phyloP scores from a whole-genome alignment of 2,797 vertebrate genomes.

The Notoglanidium macrostoma region DNA sequence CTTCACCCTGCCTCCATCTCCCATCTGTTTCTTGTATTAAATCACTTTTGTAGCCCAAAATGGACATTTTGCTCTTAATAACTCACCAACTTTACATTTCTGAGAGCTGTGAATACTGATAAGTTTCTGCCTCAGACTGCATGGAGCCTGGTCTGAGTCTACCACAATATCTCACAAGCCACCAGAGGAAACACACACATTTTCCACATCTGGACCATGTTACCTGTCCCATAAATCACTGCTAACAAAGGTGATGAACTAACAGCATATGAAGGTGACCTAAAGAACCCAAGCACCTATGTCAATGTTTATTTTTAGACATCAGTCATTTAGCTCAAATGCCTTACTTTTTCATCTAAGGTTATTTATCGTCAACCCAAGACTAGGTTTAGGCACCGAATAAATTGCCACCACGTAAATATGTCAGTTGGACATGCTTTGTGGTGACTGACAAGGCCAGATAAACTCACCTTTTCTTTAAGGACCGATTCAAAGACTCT shows the following conservation, averaged over 20 bases:
- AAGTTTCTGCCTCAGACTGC: constrained; percentile 62
- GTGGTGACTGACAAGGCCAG: background rate
- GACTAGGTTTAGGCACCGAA: background rate
- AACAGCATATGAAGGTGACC: constrained; percentile 52
- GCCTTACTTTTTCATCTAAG: constrained; percentile 10
- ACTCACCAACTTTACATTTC: constrained; percentile 14
- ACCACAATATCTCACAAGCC: constrained; percentile 54
- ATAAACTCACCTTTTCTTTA: constrained; percentile 86
- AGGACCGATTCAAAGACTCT: constrained; percentile 84
- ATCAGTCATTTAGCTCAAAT: constrained; percentile 42
- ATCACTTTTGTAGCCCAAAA: background rate
- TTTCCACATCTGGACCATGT: constrained; percentile 71
- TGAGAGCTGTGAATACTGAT: constrained; percentile 53
- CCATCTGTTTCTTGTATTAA: background rate
- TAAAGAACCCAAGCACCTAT: constrained; percentile 45
- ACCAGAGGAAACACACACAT: constrained; percentile 58
- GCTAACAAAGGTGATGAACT: constrained; percentile 53
- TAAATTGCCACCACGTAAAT: background rate
- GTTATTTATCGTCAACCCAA: constrained; percentile 41
- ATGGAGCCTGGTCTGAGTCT: constrained; percentile 59
- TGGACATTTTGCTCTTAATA: constrained; percentile 18
- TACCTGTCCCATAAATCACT: constrained; percentile 66
- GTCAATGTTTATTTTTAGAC: constrained; percentile 60
- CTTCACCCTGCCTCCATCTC: background rate
- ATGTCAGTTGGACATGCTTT: background rate